These are phyloP conservation scores for Chrysolina haemoptera DNA, from an alignment of 2,888 invertebrate species.

Conservation along the genomic window DNA sequence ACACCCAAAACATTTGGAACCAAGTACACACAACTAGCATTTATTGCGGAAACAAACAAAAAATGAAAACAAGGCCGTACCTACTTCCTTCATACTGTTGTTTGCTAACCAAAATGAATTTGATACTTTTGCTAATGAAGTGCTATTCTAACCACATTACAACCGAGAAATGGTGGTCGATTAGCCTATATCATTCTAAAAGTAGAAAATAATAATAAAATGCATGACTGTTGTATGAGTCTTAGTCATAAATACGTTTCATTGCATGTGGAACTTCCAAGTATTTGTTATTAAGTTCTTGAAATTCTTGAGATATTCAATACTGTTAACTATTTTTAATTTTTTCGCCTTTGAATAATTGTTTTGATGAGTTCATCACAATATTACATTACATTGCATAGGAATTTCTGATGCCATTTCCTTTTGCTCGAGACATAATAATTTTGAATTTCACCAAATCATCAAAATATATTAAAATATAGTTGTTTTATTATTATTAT, in stretches of 20 bases:
- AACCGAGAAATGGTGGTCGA: neutral
- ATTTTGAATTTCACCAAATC: no score
- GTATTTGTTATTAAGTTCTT: neutral
- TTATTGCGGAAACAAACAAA: constrained; percentile 12
- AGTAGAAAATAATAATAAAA: no score
- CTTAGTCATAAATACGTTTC: neutral
- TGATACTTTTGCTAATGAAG: neutral
- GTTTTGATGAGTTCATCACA: neutral
- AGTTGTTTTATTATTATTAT: no score
- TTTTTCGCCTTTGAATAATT: neutral
- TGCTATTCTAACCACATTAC: neutral
- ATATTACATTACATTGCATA: neutral
- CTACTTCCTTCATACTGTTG: neutral
- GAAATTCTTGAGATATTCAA: neutral
- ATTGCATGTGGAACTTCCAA: neutral
- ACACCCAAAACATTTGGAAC: neutral
- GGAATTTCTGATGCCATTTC: neutral
- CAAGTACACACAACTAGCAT: neutral
- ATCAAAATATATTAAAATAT: no score
- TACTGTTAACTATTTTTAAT: neutral
- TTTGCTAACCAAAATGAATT: neutral
- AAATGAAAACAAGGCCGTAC: neutral
- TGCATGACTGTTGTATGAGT: no score
- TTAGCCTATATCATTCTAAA: neutral
- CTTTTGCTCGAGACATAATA: no score